These are phyloP conservation scores for Synanthedon andrenaeformis DNA, from an alignment of 2,888 invertebrate genomes.

Conservation along the genomic window DNA sequence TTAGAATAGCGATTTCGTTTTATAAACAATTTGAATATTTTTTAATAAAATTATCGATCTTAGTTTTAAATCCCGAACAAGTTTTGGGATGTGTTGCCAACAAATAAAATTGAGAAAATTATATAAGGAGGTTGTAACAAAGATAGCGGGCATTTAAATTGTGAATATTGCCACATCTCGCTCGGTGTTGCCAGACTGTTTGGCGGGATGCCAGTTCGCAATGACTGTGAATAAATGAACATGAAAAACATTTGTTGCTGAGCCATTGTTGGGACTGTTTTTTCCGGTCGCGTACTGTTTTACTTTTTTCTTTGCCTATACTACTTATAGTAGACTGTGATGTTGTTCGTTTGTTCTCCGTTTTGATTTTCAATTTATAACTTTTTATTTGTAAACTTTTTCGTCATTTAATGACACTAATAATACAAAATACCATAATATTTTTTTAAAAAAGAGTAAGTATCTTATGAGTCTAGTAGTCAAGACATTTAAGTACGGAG, in stretches of 20 bases:
- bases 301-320: slow-evolving; percentile 9
- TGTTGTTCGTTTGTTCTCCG: no score
- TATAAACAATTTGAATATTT: no score
- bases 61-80: neutral
- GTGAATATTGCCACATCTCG: slow-evolving; percentile 12
- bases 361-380: no score
- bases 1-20: no score
- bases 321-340: no score
- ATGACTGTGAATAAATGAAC: slow-evolving; percentile 34
- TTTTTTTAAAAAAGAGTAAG: no score
- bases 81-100: slow-evolving; percentile 8
- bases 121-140: slow-evolving; percentile 5
- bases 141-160: slow-evolving; percentile 15
- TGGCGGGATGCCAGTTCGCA: slow-evolving; percentile 26
- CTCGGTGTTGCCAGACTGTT: slow-evolving; percentile 19
- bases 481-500: no score
- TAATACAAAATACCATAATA: no score
- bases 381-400: no score
- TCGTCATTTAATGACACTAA: no score
- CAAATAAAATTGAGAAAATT: slow-evolving; percentile 11
- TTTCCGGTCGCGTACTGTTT: slow-evolving; percentile 14
- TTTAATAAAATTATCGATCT: no score
- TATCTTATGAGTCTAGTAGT: no score
- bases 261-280: slow-evolving; percentile 22
- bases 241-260: slow-evolving; percentile 36